These are phyloP conservation scores for Cariama cristata DNA, from an alignment of 2,113 vertebrate genomes.

Conservation along the genomic window DNA sequence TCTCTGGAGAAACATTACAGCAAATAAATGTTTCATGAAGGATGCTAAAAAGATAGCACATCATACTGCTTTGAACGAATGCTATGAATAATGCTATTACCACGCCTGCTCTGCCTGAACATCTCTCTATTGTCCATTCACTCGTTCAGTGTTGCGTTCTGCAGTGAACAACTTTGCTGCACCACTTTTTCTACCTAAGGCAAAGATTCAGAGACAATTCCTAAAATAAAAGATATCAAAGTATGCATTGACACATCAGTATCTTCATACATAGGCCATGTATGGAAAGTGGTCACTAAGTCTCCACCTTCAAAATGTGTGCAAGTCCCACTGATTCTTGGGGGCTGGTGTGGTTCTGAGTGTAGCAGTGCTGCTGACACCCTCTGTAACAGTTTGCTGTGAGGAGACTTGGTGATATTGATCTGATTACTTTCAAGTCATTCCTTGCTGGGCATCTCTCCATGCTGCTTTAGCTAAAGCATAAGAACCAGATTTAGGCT, in stretches of 20 bases:
- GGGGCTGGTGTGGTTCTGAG: accelerated
- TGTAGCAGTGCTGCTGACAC: not conserved
- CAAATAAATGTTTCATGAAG: slow-evolving; percentile 51
- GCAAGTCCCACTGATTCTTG: not conserved
- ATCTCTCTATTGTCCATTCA: not conserved
- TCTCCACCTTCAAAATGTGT: not conserved
- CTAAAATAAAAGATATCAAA: not conserved
- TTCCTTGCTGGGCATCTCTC: not conserved
- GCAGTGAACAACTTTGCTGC: not conserved
- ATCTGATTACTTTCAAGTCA: not conserved
- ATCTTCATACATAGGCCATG: not conserved
- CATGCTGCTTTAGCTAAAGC: not conserved
- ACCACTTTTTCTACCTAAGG: not conserved
- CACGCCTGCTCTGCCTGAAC: not conserved
- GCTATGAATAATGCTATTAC: not conserved
- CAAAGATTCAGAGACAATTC: not conserved
- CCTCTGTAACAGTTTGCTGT: not conserved
- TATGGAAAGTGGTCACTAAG: not conserved
- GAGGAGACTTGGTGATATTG: not conserved
- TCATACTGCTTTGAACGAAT: not conserved
- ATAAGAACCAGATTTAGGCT: not conserved
- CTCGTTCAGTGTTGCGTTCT: not conserved
- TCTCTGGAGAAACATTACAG: slow-evolving; percentile 13
- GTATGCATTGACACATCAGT: not conserved
- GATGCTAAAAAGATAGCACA: not conserved